These are phyloP conservation scores for Cryptus viduatorius DNA, from an alignment of 2,888 invertebrate species.

Conservation along the genomic window DNA sequence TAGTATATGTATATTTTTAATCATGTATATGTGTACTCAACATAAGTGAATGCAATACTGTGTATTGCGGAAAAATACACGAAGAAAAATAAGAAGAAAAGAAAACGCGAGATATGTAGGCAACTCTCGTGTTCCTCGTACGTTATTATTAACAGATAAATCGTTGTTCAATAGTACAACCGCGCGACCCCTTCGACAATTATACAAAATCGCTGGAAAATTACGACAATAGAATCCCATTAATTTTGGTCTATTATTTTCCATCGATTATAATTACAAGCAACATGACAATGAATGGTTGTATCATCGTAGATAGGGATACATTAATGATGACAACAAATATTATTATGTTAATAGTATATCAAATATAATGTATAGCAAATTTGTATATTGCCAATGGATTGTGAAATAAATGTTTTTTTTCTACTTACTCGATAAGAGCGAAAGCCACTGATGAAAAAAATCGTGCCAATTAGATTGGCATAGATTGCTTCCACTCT, in stretches of 20 bases:
- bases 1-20: conserved; percentile 68
- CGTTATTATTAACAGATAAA: conserved; percentile 67
- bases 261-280: conserved; percentile 15
- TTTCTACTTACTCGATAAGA: conserved; percentile 56
- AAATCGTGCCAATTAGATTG: neutral
- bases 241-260: conserved; percentile 14
- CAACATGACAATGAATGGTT: conserved; percentile 10
- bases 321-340: conserved; percentile 17
- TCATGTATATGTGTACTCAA: conserved; percentile 67
- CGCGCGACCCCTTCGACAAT: conserved; percentile 33
- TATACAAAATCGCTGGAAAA: neutral
- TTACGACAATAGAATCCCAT: neutral
- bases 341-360: conserved; percentile 74
- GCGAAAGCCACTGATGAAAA: neutral
- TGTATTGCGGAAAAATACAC: conserved; percentile 73
- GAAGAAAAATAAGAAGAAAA: conserved; percentile 30
- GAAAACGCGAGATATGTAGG: conserved; percentile 56
- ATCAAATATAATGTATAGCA: conserved; percentile 73
- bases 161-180: conserved; percentile 67
- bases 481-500: no score
- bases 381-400: conserved; percentile 79
- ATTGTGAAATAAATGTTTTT: conserved; percentile 81
- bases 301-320: conserved; percentile 24
- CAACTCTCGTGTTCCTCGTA: conserved; percentile 52
- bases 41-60: conserved; percentile 73